phyloP scores from a whole-genome alignment of 2,888 invertebrate species.

The Phalera bucephala region DNA sequence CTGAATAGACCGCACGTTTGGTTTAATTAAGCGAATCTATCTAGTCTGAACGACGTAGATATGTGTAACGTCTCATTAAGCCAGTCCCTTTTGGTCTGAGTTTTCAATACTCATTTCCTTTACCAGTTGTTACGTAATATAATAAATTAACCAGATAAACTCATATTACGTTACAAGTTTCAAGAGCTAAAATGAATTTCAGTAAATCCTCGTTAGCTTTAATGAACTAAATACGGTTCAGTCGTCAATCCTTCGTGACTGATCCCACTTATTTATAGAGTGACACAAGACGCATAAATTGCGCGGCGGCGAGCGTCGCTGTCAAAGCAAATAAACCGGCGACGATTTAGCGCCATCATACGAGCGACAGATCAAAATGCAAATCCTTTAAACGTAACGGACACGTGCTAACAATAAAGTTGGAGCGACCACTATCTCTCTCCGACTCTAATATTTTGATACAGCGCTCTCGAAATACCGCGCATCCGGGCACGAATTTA shows the following conservation, averaged over 20 bases:
- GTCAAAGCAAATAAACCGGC: conserved; percentile 43
- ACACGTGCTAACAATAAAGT: conserved; percentile 69
- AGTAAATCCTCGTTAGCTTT: conserved; percentile 14
- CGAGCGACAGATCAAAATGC: conserved; percentile 47
- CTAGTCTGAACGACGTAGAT: too few relatives aligned
- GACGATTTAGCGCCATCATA: conserved; percentile 41
- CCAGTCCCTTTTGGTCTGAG: too few relatives aligned
- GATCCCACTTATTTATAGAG: conserved; percentile 29
- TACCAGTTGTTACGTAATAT: too few relatives aligned
- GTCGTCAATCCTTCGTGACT: conserved; percentile 27
- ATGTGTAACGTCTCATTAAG: too few relatives aligned
- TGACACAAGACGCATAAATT: conserved; percentile 31
- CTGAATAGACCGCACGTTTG: too few relatives aligned
- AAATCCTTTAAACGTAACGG: conserved; percentile 39
- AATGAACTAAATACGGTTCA: conserved; percentile 16
- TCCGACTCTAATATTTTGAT: conserved; percentile 61
- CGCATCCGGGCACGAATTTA: conserved; percentile 69
- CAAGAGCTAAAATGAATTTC: background rate
- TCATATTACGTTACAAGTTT: background rate
- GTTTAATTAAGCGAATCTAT: too few relatives aligned
- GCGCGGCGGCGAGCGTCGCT: conserved; percentile 20
- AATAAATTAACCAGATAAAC: too few relatives aligned
- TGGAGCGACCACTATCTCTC: conserved; percentile 40
- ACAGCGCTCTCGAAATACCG: conserved; percentile 54
- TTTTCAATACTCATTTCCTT: too few relatives aligned